A percentile compares a stretch with the other conserved stretches of the same genome.
phyloP scores from a whole-genome alignment of 1,140 invertebrate species.

The Drosophila sp. region DNA sequence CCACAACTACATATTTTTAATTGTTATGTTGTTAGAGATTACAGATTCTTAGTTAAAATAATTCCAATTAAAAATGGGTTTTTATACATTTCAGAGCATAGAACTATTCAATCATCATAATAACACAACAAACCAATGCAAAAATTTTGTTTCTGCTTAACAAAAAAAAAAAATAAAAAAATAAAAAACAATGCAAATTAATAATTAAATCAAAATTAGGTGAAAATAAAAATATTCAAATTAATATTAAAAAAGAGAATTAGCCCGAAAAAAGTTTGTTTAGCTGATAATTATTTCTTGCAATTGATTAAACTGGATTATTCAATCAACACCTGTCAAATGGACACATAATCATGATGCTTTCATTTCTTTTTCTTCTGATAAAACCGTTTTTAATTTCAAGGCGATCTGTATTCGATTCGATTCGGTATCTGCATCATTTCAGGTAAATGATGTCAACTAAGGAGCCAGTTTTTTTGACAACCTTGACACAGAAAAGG shows the following conservation, averaged over 20 bases:
- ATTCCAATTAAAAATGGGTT: too few relatives aligned
- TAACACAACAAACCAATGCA: too few relatives aligned
- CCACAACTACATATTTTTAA: too few relatives aligned
- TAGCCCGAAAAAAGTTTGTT: too few relatives aligned
- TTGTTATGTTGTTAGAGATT: too few relatives aligned
- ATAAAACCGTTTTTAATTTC: conserved; percentile 17
- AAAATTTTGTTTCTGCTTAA: too few relatives aligned
- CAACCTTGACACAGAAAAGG: conserved; percentile 37
- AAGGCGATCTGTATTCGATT: conserved; percentile 5
- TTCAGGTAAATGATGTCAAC: neutral
- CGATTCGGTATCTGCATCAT: neutral
- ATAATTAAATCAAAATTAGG: too few relatives aligned
- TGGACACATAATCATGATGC: conserved; percentile 1
- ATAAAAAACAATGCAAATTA: too few relatives aligned
- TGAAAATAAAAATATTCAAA: neutral
- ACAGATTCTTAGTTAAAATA: too few relatives aligned
- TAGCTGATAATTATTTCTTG: neutral
- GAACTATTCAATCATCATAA: too few relatives aligned
- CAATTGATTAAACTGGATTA: conserved; percentile 23
- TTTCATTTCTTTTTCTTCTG: conserved; percentile 5
- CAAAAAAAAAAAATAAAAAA: too few relatives aligned
- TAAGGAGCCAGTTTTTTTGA: neutral
- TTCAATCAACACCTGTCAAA: conserved; percentile 24
- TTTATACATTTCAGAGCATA: too few relatives aligned
- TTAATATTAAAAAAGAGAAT: neutral